These are phyloP conservation scores for Zapus hudsonius DNA, from an alignment of 2,113 vertebrate species.

Conservation along the genomic window DNA sequence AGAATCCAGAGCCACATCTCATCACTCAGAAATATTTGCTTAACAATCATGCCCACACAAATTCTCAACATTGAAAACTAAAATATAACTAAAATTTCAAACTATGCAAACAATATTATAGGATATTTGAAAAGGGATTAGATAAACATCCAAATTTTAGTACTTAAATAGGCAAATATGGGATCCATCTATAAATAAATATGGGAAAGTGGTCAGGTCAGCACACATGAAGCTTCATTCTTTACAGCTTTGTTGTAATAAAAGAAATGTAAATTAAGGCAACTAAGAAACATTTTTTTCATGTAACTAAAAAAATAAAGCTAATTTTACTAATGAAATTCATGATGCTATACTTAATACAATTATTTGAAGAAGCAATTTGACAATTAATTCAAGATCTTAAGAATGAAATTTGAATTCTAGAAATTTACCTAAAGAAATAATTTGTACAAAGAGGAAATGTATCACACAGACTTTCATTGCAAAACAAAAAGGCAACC, in stretches of 20 bases:
- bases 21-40: neutral
- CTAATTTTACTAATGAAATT: slow-evolving; percentile 46
- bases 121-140: slow-evolving; percentile 23
- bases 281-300: neutral
- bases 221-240: neutral
- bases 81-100: neutral
- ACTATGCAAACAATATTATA: neutral
- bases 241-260: neutral
- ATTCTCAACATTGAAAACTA: slow-evolving; percentile 10
- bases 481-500: neutral
- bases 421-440: slow-evolving; percentile 7
- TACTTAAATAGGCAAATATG: slow-evolving; percentile 3
- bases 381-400: slow-evolving; percentile 42
- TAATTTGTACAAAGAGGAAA: neutral
- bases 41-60: neutral
- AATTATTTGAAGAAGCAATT: slow-evolving; percentile 33
- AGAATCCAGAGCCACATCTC: neutral
- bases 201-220: neutral
- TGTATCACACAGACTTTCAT: neutral
- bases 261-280: neutral
- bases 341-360: neutral
- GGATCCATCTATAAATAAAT: slow-evolving; percentile 15
- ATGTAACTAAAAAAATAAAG: slow-evolving; percentile 14
- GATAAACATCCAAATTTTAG: neutral
- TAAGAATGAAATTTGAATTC: slow-evolving; percentile 41